phyloP scores from a whole-genome alignment of 2,888 invertebrate genomes.

The Drosophila nr. perissopoda region DNA sequence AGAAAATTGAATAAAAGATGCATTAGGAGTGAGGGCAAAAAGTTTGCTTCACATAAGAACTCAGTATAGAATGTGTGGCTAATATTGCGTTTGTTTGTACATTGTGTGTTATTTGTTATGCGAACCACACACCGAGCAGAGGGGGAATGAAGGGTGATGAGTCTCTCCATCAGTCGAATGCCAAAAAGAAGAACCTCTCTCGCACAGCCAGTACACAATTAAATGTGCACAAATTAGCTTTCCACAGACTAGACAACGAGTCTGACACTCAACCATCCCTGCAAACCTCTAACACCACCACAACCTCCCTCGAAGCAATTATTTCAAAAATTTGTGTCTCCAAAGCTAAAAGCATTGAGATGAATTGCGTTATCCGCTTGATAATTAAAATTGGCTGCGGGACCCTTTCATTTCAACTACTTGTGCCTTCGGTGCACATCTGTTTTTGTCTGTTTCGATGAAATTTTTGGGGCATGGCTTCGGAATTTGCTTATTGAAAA shows the following conservation, averaged over 20 bases:
- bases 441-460: not conserved
- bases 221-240: slow-evolving; percentile 48
- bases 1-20: slow-evolving; percentile 47
- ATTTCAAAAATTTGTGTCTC: slow-evolving; percentile 31
- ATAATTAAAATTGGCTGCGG: slow-evolving; percentile 43
- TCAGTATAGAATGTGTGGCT: slow-evolving; percentile 18
- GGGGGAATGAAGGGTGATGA: not conserved
- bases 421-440: not conserved
- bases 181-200: slow-evolving; percentile 11
- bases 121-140: not conserved
- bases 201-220: slow-evolving; percentile 32
- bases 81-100: not conserved
- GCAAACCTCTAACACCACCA: not conserved
- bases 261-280: not conserved
- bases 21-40: slow-evolving; percentile 54
- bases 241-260: slow-evolving; percentile 26
- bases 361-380: slow-evolving; percentile 11
- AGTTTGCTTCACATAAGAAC: slow-evolving; percentile 39
- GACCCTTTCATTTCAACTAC: slow-evolving; percentile 30
- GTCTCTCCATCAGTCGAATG: not conserved
- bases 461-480: not conserved
- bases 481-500: slow-evolving; percentile 12
- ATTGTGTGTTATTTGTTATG: slow-evolving; percentile 25
- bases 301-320: slow-evolving; percentile 5
- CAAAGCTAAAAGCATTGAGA: not conserved